Conservation (phyloP, 2,113 vertebrate genomes). For the Rhinogobius similis region DNA sequence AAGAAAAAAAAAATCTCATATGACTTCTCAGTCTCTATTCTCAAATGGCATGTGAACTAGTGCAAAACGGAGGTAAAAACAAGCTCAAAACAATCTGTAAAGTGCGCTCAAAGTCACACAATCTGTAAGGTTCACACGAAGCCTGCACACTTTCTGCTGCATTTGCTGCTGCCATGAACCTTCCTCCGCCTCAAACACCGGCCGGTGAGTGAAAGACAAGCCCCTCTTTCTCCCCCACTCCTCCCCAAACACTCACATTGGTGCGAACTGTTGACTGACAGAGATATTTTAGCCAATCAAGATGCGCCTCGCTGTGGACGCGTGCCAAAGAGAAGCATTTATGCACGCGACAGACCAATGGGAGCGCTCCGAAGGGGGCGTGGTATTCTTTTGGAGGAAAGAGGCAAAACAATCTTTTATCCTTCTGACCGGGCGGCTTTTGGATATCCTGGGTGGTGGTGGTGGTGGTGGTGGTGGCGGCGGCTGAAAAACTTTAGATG, state of each 20-base stretch:
- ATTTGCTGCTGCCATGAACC: conserved; percentile 17
- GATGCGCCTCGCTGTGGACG: conserved; percentile 57
- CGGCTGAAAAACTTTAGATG: conserved; percentile 53
- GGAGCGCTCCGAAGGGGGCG: conserved; percentile 69
- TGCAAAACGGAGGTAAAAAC: too few relatives aligned
- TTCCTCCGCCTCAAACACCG: too few relatives aligned
- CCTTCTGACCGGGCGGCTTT: conserved; percentile 73
- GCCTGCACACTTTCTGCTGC: conserved; percentile 27
- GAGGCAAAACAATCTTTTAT: conserved; percentile 82
- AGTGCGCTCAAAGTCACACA: neutral
- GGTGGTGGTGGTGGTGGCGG: conserved; percentile 18
- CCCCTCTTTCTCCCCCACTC: conserved; percentile 52
- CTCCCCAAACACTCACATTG: conserved; percentile 35
- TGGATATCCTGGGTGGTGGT: conserved; percentile 53
- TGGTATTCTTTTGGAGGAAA: conserved; percentile 73
- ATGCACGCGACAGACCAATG: conserved; percentile 71
- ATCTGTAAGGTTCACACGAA: conserved; percentile 33
- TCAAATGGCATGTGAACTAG: too few relatives aligned
- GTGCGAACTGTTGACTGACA: conserved; percentile 51
- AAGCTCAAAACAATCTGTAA: too few relatives aligned
- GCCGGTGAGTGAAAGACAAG: conserved; percentile 74
- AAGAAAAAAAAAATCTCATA: too few relatives aligned
- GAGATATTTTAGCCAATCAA: conserved; percentile 58
- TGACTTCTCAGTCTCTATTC: too few relatives aligned
- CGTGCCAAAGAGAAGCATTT: conserved; percentile 80